Evolutionary conservation across 2,888 invertebrate genomes (phyloP), one percentile per base, ranked within the genome.

Genomic region (Chirona hameri): DNA sequence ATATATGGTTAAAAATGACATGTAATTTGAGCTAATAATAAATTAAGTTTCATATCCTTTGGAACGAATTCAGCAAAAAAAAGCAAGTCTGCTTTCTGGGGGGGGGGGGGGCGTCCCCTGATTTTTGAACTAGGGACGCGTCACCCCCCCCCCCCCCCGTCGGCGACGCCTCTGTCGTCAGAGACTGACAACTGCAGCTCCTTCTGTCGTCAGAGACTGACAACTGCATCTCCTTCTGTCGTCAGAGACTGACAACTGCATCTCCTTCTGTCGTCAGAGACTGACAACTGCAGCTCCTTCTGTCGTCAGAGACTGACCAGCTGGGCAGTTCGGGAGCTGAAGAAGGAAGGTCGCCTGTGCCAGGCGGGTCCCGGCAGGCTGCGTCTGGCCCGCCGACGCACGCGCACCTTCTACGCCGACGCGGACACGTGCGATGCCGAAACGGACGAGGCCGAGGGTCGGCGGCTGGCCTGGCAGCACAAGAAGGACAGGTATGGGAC

Each of bases 311-410:
- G 27, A 10, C 76, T 76, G 76, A 39, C 76, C 76, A 76, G 39
- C 46, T 76, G 76, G 76, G 76, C 76, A 1, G 21, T 76, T 39
- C 76, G 76, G 10, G 76, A 76, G 46, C 76, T 76, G 76, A 39
- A 46, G 39, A 76, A 76, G 76, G 76, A 76, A 24, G 76, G 76
- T 15, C 76, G 76, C 10, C 76, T 76, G 21, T 21, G 9, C 21
- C 76, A 76, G 76, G 76, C 21, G 46, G 76, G 24, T 15, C 76
- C 76, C 24, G 39, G 76, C 46, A 39, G 76, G 24, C 39, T 76
- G 21, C 46, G 76, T 10, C 76, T 76, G 24, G 7, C 76, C 18
- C 76, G 76, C 0, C 24, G 76, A 10, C 39, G 46, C 2, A 4
- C 31, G 39, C 27, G 39, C 24, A 5, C 76, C 39, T 0, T 39